Evolutionary conservation across 2,797 vertebrate genomes (phyloP), one percentile per base, ranked within the genome.

Genomic region (Muscicapa comitata): DNA sequence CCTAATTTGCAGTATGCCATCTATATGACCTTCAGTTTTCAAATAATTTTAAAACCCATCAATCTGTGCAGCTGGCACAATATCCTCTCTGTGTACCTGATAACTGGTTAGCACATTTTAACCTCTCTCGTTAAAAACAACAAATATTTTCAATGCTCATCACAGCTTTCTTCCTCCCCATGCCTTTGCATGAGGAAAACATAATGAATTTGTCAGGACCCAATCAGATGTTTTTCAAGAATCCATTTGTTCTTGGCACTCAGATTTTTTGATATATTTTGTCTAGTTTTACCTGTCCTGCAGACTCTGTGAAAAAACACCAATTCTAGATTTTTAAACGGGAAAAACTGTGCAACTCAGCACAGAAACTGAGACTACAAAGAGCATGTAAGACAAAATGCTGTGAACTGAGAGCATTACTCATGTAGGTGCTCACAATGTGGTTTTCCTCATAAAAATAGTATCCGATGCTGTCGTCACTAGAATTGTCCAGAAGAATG

Each of bases 1-100:
- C 78, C 89, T 96, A 88, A 95, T 96, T 93, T 96, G 87, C 88
- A 93, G 61, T 84, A 84, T 82, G 80, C 70, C 78, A 82, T 96
- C 89, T 86, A 96, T 87, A 93, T 62, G 87, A 97, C 95, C 92
- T 97, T 97, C 93, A 86, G 48, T 86, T 95, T 96, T 93, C 83
- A 86, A 90, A 95, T 85, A 11, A 84, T 93, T 91, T 94, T 95
- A 87, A 85, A 96, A 82, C 48, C 16, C 89, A 93, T 94, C 92
- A 97, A 77, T 96, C 94, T 95, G 92, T 94, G 53, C 94, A 95
- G 25, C 83, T 95, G 94, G 94, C 93, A 95, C 67, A 86, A 40
- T 57, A 75, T 74, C 37, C 24, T 88, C 53, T 85, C 28, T 79
- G 28, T 76, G 51, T 95, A 96, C 68, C 85, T 86, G 80, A 67